Evolutionary conservation across 2,113 vertebrate species (phyloP), one percentile per base, ranked within the genome.

Genomic region (Pogonocichla stellata): DNA sequence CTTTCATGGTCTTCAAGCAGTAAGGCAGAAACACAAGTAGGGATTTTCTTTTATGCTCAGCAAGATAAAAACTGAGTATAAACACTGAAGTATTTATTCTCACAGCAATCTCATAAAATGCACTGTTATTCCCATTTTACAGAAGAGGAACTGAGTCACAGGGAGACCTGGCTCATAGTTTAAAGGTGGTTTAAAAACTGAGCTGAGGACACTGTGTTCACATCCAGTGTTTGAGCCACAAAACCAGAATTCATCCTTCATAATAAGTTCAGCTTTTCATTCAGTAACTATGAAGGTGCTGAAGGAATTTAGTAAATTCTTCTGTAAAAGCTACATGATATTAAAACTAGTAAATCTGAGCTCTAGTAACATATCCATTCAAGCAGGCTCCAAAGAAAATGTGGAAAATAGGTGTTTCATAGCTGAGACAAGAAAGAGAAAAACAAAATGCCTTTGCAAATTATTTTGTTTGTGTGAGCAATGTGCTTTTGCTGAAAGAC

Each of bases 1-100:
- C 94, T 92, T 96, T 96, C 86, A 94, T 96, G 93, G 90, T 86
- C 43, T 97, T 96, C 95, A 95, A 96, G 96, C 42, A 70, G 94
- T 66, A 93, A 92, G 42, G 84, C 66, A 96, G 90, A 95, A 95
- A 95, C 62, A 82, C 78, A 94, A 96, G 90, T 57, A 79, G 58
- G 54, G 88, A 83, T 93, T 93, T 95, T 94, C 85, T 96, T 94
- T 95, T 90, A 92, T 81, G 65, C 75, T 88, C 61, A 92, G 91
- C 51, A 74, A 94, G 90, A 94, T 86, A 96, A 94, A 95, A 94
- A 73, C n/a, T 24, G 36, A 75, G 61, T 12, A 64, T 88, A 96
- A 94, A 94, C 88, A 93, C 61, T 4, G 7, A 80, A 57, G 93
- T 94, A 93, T 96, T 93, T 94, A 92, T 67, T 95, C 80, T 95